Base-by-base conservation (phyloP, 2,888 invertebrate genomes). In the Agrotis segetum region DNA sequence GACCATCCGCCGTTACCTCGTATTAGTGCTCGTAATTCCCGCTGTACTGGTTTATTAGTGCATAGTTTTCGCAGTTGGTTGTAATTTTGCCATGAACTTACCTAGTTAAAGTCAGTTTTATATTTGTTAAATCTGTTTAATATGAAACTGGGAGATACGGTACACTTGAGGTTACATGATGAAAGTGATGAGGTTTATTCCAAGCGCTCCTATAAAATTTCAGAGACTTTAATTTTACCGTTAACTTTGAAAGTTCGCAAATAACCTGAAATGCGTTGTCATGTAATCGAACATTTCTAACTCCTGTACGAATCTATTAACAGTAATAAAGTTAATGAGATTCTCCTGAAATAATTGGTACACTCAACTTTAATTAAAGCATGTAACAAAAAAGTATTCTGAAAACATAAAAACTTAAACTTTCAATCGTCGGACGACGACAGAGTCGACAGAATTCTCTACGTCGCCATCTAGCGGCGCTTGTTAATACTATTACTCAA, bases 1-100 rank as follows among this genome's bases (percentile, higher is more conserved):
- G 76, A 66, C 85, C 81, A 82, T 82, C 75, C 79, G 77, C 89
- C 88, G 89, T 90, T 90, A 90, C 87, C 79, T 73, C 67, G 74
- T 74, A 77, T 82, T 79, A 77, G 73, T 66, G 74, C 74, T 72
- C 61, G 78, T 78, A 79, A 84, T 82, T 82, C 83, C 73, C 85
- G 84, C 67, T 82, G 73, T 66, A 59, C 69, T 73, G 66, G 67
- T 74, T 82, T 75, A 71, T 82, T 75, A 71, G 79, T 81, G 83
- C 85, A 88, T 87, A 84, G 86, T 84, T 81, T 85, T 83, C 71
- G 79, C 82, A 82, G 73, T 69, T 71, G 65, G 71, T 71, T 73
- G 76, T 84, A 82, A 86, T 86, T 71, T 82, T 53, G 29, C 67
- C 49, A 68, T 69, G 55, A n/a, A n/a, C n/a, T n/a, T 61, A 40